These are phyloP conservation scores for Drosophila asahinai DNA, from an alignment of 1,140 invertebrate species.

Conservation along the genomic window DNA sequence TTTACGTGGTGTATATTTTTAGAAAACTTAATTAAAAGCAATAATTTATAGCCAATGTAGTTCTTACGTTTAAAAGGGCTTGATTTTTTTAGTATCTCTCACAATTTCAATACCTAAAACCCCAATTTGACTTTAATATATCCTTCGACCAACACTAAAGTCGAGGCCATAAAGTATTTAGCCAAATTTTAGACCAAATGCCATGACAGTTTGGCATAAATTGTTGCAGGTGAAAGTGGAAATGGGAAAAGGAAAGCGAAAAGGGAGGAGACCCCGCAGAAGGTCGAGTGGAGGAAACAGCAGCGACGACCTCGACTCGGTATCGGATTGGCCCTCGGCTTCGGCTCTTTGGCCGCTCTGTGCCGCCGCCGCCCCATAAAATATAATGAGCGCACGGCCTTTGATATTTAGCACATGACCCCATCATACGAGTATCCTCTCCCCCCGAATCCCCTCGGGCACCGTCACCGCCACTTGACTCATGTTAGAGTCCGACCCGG, in stretches of 20 bases:
- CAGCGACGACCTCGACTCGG: slow-evolving; percentile 51
- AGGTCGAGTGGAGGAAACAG: slow-evolving; percentile 39
- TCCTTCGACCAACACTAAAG: slow-evolving; percentile 8
- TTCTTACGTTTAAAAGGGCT: no score
- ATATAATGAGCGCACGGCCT: slow-evolving; percentile 77
- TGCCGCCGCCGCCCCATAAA: slow-evolving; percentile 62
- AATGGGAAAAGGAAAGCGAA: slow-evolving; percentile 1
- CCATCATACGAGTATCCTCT: slow-evolving; percentile 9
- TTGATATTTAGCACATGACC: slow-evolving; percentile 78
- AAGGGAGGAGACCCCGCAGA: slow-evolving; percentile 17
- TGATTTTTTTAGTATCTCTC: no score
- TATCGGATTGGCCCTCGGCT: slow-evolving; percentile 11
- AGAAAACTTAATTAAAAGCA: no score
- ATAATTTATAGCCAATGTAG: no score
- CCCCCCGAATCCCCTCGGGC: slow-evolving; percentile 7
- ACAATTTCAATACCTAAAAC: no score
- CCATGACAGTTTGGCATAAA: slow-evolving; percentile 51
- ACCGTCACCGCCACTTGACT: slow-evolving; percentile 23
- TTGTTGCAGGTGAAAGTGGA: slow-evolving; percentile 30
- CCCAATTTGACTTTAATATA: slow-evolving; percentile 3
- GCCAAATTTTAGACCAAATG: slow-evolving; percentile 22
- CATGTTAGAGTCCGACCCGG: slow-evolving; percentile 20
- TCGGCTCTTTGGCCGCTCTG: slow-evolving; percentile 32
- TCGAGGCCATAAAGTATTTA: slow-evolving; percentile 11
- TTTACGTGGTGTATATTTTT: not conserved